A percentile compares a stretch with the other conserved stretches of the same genome.
phyloP scores from a whole-genome alignment of 1,140 invertebrate species.

The Pachyrhynchus sulphureomaculatus region DNA sequence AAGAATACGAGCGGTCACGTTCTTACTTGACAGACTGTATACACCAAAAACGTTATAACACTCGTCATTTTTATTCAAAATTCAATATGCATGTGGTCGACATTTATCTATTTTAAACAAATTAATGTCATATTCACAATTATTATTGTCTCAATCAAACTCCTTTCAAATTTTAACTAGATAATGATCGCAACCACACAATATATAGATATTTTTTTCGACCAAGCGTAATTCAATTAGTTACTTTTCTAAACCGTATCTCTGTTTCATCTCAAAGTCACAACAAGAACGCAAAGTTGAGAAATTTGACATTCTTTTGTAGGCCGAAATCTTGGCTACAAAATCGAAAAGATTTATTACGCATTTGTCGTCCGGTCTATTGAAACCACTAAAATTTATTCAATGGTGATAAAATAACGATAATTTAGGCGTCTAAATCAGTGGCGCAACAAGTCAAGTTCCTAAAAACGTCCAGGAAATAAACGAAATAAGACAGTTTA shows the following conservation, averaged over 20 bases:
- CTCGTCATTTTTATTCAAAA: not conserved
- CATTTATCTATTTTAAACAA: constrained; percentile 22
- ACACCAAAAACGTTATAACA: too few relatives aligned
- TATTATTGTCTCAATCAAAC: constrained; percentile 21
- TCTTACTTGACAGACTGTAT: too few relatives aligned
- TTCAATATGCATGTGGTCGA: constrained; percentile 9
- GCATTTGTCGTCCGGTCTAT: constrained; percentile 28
- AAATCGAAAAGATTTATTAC: constrained; percentile 25
- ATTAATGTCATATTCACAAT: constrained; percentile 14
- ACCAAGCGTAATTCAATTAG: constrained; percentile 16
- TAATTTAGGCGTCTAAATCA: constrained; percentile 17
- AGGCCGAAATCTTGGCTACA: constrained; percentile 12
- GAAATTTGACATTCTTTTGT: constrained; percentile 34
- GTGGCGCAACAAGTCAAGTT: constrained; percentile 2
- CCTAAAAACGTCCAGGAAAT: not conserved
- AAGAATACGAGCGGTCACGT: too few relatives aligned
- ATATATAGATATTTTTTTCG: constrained; percentile 14
- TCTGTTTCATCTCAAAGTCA: constrained; percentile 6
- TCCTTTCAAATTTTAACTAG: constrained; percentile 6
- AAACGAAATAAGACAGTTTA: not conserved
- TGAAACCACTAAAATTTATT: constrained; percentile 13
- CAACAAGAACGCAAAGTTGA: constrained; percentile 25
- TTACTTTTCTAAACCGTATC: constrained; percentile 18
- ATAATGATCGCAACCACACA: constrained; percentile 5
- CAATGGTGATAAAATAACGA: constrained; percentile 5